These are phyloP conservation scores for Petrocephalus sullivani DNA, from an alignment of 2,797 vertebrate species.

Conservation along the genomic window DNA sequence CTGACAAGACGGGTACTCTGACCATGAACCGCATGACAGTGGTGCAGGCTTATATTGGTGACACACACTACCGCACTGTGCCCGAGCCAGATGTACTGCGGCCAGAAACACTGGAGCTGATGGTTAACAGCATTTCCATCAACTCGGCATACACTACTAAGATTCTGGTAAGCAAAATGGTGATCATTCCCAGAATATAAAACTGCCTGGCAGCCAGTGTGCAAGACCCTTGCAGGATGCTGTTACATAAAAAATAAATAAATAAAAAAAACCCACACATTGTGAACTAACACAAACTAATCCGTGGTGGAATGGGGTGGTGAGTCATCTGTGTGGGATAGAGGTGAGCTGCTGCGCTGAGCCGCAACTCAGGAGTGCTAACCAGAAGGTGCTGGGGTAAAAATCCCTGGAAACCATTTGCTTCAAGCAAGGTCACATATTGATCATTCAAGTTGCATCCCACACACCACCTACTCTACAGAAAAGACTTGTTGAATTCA, in stretches of 20 bases:
- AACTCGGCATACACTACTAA: slow-evolving; percentile 96
- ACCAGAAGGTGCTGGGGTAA: slow-evolving; percentile 19
- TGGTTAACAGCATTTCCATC: slow-evolving; percentile 87
- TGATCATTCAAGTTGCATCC: slow-evolving; percentile 12
- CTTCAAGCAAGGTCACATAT: slow-evolving; percentile 27
- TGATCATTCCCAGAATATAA: background rate
- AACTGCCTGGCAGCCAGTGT: background rate
- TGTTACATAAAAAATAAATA: slow-evolving; percentile 3
- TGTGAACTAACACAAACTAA: background rate
- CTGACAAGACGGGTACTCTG: slow-evolving; percentile 92
- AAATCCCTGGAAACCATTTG: slow-evolving; percentile 17
- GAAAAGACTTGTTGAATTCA: background rate
- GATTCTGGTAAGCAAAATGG: slow-evolving; percentile 75
- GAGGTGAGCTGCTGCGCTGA: slow-evolving; percentile 15
- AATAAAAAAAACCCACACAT: slow-evolving; percentile 6
- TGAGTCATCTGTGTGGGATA: slow-evolving; percentile 23
- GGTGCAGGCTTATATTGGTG: slow-evolving; percentile 82
- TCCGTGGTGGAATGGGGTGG: background rate
- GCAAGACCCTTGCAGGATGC: background rate
- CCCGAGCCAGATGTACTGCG: slow-evolving; percentile 75
- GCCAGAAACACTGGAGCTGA: slow-evolving; percentile 67
- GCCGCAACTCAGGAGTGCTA: slow-evolving; percentile 6
- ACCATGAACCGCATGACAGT: slow-evolving; percentile 98
- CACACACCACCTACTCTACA: background rate
- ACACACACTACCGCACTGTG: slow-evolving; percentile 70